Evolutionary conservation across 2,797 vertebrate genomes (phyloP).

Genomic region (Tadarida brasiliensis): DNA sequence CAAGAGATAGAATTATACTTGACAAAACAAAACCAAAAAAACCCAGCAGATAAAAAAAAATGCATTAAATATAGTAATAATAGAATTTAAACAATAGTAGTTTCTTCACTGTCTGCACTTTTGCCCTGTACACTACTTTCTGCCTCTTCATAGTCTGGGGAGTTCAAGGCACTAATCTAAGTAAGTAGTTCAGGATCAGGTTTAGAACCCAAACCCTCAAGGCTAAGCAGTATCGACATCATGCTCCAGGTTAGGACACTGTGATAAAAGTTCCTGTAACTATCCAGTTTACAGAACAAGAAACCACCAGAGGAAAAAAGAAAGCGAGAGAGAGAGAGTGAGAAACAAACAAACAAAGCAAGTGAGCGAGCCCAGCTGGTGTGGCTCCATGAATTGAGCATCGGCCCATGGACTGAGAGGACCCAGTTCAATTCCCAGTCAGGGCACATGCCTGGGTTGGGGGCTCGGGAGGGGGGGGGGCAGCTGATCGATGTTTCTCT

Average conservation of each 20-base stretch:
- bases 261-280: not conserved
- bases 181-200: not conserved
- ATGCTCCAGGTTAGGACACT: not conserved
- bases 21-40: not conserved
- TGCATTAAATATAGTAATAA: not conserved
- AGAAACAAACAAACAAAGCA: not conserved
- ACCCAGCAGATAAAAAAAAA: not conserved
- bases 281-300: not conserved
- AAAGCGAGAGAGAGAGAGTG: not conserved
- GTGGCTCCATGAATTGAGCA: too few species aligned
- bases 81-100: not conserved
- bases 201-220: conserved; percentile 9
- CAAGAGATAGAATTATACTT: conserved; percentile 13
- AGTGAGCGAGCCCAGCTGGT: too few species aligned
- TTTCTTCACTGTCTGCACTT: not conserved
- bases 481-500: too few species aligned
- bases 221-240: not conserved
- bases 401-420: too few species aligned
- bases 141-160: not conserved
- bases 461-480: too few species aligned
- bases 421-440: too few species aligned
- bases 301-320: not conserved
- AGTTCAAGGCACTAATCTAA: conserved; percentile 6
- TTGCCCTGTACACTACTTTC: not conserved
- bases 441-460: too few species aligned